Evolutionary conservation across 2,113 vertebrate species (phyloP).

Genomic region (Raja brachyura): DNA sequence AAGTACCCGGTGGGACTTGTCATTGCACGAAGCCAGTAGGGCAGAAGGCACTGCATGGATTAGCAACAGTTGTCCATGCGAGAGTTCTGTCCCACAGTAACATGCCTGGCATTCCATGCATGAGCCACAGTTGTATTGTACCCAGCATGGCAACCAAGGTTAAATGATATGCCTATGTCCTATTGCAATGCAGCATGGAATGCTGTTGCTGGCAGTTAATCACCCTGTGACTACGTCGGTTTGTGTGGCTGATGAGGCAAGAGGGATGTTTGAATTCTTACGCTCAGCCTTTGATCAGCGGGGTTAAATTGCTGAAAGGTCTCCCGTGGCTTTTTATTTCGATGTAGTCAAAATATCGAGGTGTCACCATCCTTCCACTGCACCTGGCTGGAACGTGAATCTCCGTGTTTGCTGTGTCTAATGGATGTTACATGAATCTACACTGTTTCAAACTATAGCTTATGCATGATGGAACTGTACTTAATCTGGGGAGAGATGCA

Average conservation of each 20-base stretch:
- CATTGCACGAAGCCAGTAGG: neutral
- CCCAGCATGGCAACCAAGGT: neutral
- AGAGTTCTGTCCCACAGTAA: neutral
- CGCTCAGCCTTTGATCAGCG: neutral
- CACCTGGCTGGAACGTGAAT: conserved; percentile 31
- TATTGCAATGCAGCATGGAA: neutral
- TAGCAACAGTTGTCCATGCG: neutral
- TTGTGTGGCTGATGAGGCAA: neutral
- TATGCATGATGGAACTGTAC: conserved; percentile 52
- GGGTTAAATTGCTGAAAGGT: neutral
- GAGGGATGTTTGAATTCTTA: neutral
- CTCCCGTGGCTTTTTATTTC: neutral
- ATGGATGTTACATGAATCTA: conserved; percentile 50
- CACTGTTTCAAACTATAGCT: conserved; percentile 38
- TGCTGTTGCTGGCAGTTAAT: neutral
- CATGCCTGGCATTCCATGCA: neutral
- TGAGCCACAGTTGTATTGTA: neutral
- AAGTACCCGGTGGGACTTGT: neutral
- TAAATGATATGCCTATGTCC: neutral
- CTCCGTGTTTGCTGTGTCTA: conserved; percentile 43
- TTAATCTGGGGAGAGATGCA: conserved; percentile 47
- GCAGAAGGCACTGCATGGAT: neutral
- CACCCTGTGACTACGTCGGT: neutral
- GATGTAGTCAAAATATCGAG: neutral
- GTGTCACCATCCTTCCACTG: neutral